Percentiles rank a stretch among this genome's conserved stretches.
These are phyloP conservation scores for Neodiprion virginianus DNA, from an alignment of 1,140 invertebrate species.

Conservation along the genomic window DNA sequence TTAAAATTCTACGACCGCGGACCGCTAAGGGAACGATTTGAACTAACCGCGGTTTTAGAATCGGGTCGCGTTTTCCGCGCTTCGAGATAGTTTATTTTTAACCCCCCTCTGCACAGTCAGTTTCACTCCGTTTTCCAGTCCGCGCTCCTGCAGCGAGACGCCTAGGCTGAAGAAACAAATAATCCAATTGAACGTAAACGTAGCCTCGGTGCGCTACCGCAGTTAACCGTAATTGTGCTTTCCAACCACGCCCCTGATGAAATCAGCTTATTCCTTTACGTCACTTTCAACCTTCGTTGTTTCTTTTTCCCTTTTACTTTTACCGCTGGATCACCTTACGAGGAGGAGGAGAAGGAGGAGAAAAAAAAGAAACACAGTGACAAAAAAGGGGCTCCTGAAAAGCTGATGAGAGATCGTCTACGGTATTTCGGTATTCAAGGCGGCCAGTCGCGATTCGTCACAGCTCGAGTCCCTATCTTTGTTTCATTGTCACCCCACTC, in stretches of 20 bases:
- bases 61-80: background rate
- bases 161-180: too few species aligned
- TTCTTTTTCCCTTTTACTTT: too few species aligned
- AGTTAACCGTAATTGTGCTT: too few species aligned
- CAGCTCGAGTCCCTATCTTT: background rate
- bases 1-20: background rate
- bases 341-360: background rate
- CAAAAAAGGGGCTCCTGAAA: background rate
- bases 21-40: background rate
- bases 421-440: background rate
- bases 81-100: background rate
- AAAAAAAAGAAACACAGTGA: background rate
- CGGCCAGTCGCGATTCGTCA: background rate
- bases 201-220: too few species aligned
- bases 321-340: too few species aligned
- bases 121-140: too few species aligned
- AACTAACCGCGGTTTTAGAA: background rate
- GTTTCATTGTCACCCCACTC: background rate
- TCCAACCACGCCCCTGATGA: too few species aligned
- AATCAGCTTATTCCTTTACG: too few species aligned
- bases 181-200: too few species aligned
- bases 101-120: too few species aligned
- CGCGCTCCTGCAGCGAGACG: too few species aligned
- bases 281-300: too few species aligned
- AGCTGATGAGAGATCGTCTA: background rate